Base-by-base conservation (phyloP, 2,113 vertebrate species). In the Lophotis ruficrista region DNA sequence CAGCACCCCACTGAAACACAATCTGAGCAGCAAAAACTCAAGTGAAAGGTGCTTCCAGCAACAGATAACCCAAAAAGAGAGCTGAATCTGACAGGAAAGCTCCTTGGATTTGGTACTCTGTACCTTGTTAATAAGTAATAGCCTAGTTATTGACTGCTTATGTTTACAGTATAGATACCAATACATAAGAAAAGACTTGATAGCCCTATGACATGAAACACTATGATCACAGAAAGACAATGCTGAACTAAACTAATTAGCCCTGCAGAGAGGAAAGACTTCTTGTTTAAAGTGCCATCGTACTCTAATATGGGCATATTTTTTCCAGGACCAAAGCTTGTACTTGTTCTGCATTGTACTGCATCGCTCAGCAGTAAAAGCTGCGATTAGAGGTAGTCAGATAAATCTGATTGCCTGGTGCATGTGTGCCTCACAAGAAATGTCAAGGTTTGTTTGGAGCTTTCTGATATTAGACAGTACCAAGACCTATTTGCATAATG, bases 71-170 rank as follows among this genome's bases (percentile, higher is more conserved):
- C 21, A 9, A 83, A 90, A 79, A 38, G 6, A 68, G 25, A 91
- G 18, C 14, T 89, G 71, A 88, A 68, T 17, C 27, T 76, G 66
- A 57, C 33, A 88, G 33, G 19, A 88, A 83, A 65, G 64, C 30
- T 89, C 37, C 58, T 91, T 90, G 69, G 37, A 93, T 89, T 87
- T 91, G 62, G 6, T 71, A 47, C 9, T 93, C 56, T 83, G 25
- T 41, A 81, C 21, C 47, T 71, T 23, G 30, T 93, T 82, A 93
- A 62, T 87, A 95, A 96, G 72, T 78, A 82, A 84, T 75, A 94
- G 14, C 43, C 33, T 79, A 33, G 61, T 78, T 95, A 90, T 82
- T 87, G 94, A 85, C 78, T 87, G 43, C 53, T 91, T 90, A 51
- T 79, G 33, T 91, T 87, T 87, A 64, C 57, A 53, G 27, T 53